A percentile compares a stretch with the other conserved stretches of the same genome.
phyloP scores from a whole-genome alignment of 2,113 vertebrate species.

The Cottus gobio region DNA sequence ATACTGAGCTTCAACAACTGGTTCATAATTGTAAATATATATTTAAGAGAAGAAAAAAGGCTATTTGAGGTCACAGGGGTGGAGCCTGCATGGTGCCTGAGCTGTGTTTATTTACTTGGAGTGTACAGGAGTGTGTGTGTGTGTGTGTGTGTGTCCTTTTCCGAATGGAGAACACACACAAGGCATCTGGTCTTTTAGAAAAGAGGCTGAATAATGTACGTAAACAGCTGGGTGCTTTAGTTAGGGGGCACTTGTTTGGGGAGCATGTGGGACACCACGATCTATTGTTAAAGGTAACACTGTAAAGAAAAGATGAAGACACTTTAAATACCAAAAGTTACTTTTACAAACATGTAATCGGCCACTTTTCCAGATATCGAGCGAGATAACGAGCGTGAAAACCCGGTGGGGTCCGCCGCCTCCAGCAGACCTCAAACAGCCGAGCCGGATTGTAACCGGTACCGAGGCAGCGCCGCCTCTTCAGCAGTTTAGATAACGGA shows the following conservation, averaged over 20 bases:
- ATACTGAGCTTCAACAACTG: background rate
- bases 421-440: background rate
- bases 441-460: no score
- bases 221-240: background rate
- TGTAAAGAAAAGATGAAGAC: no score
- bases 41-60: background rate
- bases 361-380: no score
- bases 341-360: no score
- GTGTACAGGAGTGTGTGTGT: no score
- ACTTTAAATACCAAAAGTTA: no score
- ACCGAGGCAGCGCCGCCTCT: no score
- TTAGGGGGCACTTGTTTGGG: background rate
- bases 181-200: background rate
- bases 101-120: background rate
- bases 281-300: background rate
- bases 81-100: background rate
- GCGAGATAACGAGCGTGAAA: background rate
- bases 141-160: no score
- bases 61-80: constrained; percentile 16
- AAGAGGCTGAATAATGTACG: background rate
- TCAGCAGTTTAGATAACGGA: no score
- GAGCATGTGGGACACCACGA: background rate
- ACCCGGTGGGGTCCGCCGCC: background rate
- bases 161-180: background rate
- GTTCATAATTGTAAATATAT: background rate